Base-by-base conservation (phyloP, 2,797 vertebrate genomes). In the Emydoidea blandingii region DNA sequence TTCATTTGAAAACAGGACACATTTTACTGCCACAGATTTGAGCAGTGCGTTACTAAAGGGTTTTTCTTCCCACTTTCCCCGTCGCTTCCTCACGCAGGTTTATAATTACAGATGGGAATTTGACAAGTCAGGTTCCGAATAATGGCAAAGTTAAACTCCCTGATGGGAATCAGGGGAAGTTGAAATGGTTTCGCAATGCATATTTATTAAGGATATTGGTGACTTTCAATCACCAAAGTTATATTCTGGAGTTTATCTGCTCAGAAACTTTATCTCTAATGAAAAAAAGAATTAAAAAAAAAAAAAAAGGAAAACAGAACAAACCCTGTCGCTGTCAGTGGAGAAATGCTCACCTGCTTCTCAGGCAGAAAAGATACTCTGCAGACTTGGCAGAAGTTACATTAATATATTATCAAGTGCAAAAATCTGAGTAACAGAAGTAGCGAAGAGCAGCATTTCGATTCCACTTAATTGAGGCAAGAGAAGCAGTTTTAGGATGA, bases 101-200 rank as follows among this genome's bases (percentile, higher is more conserved):
- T 91, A 57, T 97, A 96, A 96, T 96, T 97, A 91, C 87, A 91
- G 93, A 87, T 78, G 93, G 85, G 92, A 91, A 90, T 96, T 93
- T 96, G 95, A 96, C 95, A 96, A 94, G 81, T 27, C 91, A 86
- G 56, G 23, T 86, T 93, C 83, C n/a, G 56, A 84, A 93, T 94
- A 95, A 97, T 83, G 95, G 93, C 92, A 97, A 94, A 97, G 95
- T 95, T 95, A 81, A 96, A 91, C 80, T 94, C 95, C 89, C 86
- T 84, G 87, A 91, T 95, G 95, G 89, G 90, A 94, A 95, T 95
- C 93, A 85, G 79, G 81, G 90, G 87, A 68, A 62, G 80, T 34
- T 74, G 78, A 82, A 47, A 90, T 68, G 95, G 59, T 90, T 94
- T 94, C 87, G 79, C 78, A 88, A 89, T 95, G 87, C 85, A 87